These are phyloP conservation scores for Apodemus agrarius DNA, from an alignment of 2,797 vertebrate genomes.

Conservation along the genomic window DNA sequence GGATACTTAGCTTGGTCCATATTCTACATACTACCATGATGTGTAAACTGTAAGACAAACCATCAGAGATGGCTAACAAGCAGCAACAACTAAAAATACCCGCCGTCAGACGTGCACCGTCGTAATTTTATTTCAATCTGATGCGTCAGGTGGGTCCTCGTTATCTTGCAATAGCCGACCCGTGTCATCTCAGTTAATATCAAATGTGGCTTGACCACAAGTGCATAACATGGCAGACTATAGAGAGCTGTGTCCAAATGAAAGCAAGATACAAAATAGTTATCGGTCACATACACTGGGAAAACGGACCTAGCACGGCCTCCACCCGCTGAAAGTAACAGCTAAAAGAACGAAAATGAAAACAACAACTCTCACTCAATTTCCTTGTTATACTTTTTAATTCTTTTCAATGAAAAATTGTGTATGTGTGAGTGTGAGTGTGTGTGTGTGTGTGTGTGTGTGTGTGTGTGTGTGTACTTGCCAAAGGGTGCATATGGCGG, in stretches of 20 bases:
- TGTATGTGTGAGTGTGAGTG: background rate
- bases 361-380: background rate
- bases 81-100: background rate
- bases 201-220: background rate
- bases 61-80: background rate
- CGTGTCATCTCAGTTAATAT: background rate
- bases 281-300: background rate
- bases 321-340: background rate
- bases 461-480: background rate
- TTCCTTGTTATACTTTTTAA: background rate
- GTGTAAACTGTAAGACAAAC: background rate
- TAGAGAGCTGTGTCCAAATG: background rate
- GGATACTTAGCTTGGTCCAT: background rate
- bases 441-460: background rate
- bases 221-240: background rate
- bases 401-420: background rate
- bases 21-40: background rate
- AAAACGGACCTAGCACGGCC: background rate
- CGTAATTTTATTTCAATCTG: background rate
- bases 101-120: background rate
- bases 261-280: conserved; percentile 6
- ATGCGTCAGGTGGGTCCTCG: background rate
- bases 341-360: background rate
- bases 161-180: background rate
- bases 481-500: too few relatives aligned